Evolutionary conservation across 2,888 invertebrate species (phyloP).

Genomic region (Nephrocerus scutellatus): DNA sequence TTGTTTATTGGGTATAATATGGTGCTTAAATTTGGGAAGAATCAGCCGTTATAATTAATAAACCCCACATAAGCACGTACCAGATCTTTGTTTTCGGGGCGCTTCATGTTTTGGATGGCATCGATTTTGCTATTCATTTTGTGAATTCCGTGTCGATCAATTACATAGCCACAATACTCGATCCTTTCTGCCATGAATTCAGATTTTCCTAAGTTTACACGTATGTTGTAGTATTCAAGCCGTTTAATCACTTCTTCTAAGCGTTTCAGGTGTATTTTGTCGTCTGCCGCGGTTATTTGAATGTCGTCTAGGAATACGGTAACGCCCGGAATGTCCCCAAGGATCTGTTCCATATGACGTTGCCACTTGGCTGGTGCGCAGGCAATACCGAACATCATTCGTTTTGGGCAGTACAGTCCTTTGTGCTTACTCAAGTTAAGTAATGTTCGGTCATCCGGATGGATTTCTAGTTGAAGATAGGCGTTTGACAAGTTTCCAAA

Average conservation of each 20-base stretch:
- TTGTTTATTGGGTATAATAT: constrained; percentile 27
- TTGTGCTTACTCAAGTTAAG: constrained; percentile 36
- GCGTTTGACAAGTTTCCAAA: constrained; percentile 32
- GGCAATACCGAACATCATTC: constrained; percentile 34
- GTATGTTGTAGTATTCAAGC: constrained; percentile 24
- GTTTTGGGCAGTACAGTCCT: constrained; percentile 30
- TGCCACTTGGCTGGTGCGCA: constrained; percentile 35
- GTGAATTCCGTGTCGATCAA: too few relatives aligned
- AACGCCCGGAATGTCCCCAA: constrained; percentile 27
- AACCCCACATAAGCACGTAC: constrained; percentile 31
- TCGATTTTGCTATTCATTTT: too few relatives aligned
- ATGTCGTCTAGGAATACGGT: constrained; percentile 30
- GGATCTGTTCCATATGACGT: constrained; percentile 27
- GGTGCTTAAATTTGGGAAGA: constrained; percentile 28
- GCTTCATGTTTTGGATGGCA: too few relatives aligned
- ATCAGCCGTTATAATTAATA: constrained; percentile 32
- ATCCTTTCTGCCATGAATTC: constrained; percentile 27
- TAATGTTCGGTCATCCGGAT: constrained; percentile 27
- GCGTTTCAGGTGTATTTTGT: constrained; percentile 24
- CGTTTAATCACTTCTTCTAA: constrained; percentile 24
- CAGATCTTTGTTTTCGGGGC: too few relatives aligned
- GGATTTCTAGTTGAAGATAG: constrained; percentile 34
- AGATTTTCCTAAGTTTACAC: constrained; percentile 27
- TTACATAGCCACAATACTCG: constrained; percentile 30
- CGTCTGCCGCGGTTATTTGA: constrained; percentile 23